A percentile compares a stretch with the other conserved stretches of the same genome.
Evolutionary conservation across 2,888 invertebrate species (phyloP).

Genomic region (Tenthredo livida): DNA sequence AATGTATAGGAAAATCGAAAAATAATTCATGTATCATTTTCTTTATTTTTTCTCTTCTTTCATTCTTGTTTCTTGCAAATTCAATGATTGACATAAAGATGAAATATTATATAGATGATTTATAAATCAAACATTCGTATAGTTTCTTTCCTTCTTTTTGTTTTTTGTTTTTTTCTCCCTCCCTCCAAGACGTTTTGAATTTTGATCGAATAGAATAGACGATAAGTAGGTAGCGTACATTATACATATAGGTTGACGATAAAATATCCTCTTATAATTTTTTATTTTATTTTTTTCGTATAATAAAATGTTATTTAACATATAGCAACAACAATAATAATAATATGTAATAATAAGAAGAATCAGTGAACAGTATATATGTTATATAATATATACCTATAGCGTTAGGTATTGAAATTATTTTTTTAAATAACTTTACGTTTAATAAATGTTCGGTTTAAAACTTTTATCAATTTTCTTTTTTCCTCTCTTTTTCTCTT

Average conservation of each 20-base stretch:
- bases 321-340: not conserved
- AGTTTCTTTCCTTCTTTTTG: not conserved
- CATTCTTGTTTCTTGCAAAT: too few relatives aligned
- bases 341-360: not conserved
- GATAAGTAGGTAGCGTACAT: too few relatives aligned
- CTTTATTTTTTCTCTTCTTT: not conserved
- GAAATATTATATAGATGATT: too few relatives aligned
- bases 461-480: not conserved
- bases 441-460: not conserved
- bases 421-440: not conserved
- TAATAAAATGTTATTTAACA: too few relatives aligned
- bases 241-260: too few relatives aligned
- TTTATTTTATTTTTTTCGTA: not conserved
- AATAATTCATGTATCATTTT: not conserved
- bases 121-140: too few relatives aligned
- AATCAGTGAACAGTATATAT: not conserved
- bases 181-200: not conserved
- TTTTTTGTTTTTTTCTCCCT: not conserved
- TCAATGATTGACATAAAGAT: too few relatives aligned
- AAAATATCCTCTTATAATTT: not conserved
- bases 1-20: slow-evolving; percentile 3
- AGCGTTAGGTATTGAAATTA: too few relatives aligned
- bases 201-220: not conserved
- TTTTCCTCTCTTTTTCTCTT: not conserved
- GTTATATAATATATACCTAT: too few relatives aligned